phyloP scores from a whole-genome alignment of 35 echinoderm and acorn worm genomes.

The Patiria miniata region DNA sequence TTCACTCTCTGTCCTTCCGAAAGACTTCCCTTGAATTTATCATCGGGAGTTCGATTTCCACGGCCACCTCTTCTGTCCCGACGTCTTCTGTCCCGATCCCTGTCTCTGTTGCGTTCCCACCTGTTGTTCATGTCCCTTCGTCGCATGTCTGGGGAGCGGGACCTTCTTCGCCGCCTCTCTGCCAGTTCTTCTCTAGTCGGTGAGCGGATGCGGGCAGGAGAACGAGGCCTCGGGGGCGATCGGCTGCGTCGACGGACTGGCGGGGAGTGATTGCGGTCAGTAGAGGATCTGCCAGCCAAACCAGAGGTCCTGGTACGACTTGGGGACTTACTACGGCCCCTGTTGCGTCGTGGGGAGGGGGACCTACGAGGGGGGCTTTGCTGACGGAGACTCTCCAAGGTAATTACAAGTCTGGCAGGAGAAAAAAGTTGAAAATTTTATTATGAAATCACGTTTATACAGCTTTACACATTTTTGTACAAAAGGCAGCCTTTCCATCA shows the following conservation, averaged over 20 bases:
- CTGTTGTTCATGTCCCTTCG: slow-evolving; percentile 10
- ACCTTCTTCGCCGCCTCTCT: background rate
- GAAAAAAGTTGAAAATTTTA: slow-evolving; percentile 2
- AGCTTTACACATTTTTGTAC: too few species aligned
- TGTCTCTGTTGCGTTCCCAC: slow-evolving; percentile 21
- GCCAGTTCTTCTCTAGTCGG: slow-evolving; percentile 26
- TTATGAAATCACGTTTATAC: too few species aligned
- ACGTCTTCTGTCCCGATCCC: slow-evolving; percentile 33
- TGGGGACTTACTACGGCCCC: slow-evolving; percentile 8
- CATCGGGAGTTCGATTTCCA: slow-evolving; percentile 56
- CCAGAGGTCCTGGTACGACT: background rate
- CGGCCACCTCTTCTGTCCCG: slow-evolving; percentile 54
- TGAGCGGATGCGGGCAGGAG: background rate
- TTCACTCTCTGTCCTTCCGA: slow-evolving; percentile 81
- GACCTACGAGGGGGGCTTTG: background rate
- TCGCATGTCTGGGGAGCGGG: background rate
- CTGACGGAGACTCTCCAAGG: slow-evolving; percentile 44
- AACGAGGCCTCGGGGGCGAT: background rate
- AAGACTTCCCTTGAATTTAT: slow-evolving; percentile 98
- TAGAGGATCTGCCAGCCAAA: background rate
- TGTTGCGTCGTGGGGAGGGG: slow-evolving; percentile 9
- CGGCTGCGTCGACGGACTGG: background rate
- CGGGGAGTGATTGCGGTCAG: background rate
- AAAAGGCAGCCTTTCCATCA: too few species aligned
- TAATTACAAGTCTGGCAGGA: slow-evolving; percentile 42